A percentile compares a stretch with the other conserved stretches of the same genome.
phyloP scores from a whole-genome alignment of 2,113 vertebrate genomes.

The Sitta europaea region DNA sequence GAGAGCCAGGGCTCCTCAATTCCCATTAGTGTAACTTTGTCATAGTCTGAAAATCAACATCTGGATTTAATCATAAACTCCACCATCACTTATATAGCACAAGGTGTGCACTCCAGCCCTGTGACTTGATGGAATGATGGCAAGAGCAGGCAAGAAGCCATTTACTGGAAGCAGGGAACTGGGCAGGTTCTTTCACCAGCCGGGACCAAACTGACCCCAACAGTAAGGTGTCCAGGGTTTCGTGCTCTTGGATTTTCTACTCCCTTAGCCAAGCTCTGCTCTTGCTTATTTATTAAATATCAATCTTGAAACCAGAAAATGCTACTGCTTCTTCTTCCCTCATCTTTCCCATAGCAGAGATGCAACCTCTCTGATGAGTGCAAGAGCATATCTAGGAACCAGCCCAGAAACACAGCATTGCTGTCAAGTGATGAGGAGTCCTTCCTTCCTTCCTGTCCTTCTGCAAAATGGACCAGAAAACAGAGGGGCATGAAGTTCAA shows the following conservation, averaged over 20 bases:
- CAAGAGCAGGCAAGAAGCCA: not conserved
- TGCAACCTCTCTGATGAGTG: not conserved
- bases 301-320: not conserved
- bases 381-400: not conserved
- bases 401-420: not conserved
- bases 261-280: not conserved
- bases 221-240: not conserved
- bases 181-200: not conserved
- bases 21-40: not conserved
- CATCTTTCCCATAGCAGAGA: not conserved
- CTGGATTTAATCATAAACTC: not conserved
- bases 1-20: not conserved
- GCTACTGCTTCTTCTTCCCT: not conserved
- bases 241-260: not conserved
- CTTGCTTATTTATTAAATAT: not conserved
- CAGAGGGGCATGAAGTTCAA: not conserved
- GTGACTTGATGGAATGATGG: not conserved
- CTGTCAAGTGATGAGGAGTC: not conserved
- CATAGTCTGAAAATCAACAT: not conserved
- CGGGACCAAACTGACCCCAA: not conserved
- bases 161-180: not conserved
- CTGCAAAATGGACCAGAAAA: not conserved
- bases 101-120: not conserved
- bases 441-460: not conserved
- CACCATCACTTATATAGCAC: fast-evolving